Percentiles rank a stretch among this genome's conserved stretches.
phyloP scores from a whole-genome alignment of 2,888 invertebrate genomes.

The Bugula neritina region DNA sequence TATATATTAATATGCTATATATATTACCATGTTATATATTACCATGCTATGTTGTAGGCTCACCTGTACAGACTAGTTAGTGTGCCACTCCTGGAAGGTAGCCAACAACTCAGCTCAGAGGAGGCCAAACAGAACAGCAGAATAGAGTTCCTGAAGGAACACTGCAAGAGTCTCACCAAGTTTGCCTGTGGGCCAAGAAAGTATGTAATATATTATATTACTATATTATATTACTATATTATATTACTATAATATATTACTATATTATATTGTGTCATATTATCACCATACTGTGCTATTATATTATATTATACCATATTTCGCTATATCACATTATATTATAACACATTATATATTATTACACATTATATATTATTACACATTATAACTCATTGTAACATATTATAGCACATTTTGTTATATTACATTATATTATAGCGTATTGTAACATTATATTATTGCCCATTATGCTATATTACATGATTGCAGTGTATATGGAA shows the following conservation, averaged over 20 bases:
- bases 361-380: neutral
- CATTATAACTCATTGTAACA: neutral
- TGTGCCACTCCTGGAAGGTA: neutral
- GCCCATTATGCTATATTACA: too few species aligned
- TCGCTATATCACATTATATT: neutral
- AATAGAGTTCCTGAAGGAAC: neutral
- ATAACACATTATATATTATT: conserved; percentile 6
- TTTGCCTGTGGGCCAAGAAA: neutral
- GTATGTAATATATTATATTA: neutral
- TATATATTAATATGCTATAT: too few species aligned
- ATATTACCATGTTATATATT: too few species aligned
- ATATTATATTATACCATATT: neutral
- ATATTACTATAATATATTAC: neutral
- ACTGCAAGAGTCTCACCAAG: conserved; percentile 13
- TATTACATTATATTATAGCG: neutral
- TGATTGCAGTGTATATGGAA: too few species aligned
- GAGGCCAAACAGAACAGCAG: neutral
- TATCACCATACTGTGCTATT: neutral
- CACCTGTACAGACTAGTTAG: conserved; percentile 11
- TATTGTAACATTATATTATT: neutral
- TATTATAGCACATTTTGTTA: neutral
- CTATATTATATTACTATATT: neutral
- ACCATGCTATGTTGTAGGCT: too few species aligned
- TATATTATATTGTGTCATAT: neutral
- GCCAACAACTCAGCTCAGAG: neutral